These are phyloP conservation scores for Geopemphigus sp. DNA, from an alignment of 1,140 invertebrate species.

Conservation along the genomic window DNA sequence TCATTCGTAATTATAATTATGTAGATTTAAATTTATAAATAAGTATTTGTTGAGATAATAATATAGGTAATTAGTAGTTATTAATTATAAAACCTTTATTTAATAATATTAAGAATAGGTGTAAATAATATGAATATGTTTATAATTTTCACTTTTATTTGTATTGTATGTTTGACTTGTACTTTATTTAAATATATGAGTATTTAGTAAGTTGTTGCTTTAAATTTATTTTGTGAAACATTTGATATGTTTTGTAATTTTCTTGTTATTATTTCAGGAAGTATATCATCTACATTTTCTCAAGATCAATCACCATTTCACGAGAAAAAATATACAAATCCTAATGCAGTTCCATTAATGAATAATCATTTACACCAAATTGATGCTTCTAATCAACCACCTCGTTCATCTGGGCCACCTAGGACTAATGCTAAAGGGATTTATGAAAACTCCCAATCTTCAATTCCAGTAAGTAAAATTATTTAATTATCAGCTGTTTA, in stretches of 20 bases:
- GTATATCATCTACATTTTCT: conserved; percentile 5
- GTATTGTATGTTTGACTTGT: no score
- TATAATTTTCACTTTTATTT: no score
- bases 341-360: conserved; percentile 20
- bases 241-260: background rate
- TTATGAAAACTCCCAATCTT: conserved; percentile 19
- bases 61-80: no score
- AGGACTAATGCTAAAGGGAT: conserved; percentile 31
- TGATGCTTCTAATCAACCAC: conserved; percentile 12
- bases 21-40: no score
- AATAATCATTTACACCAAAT: conserved; percentile 34
- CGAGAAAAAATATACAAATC: conserved; percentile 12
- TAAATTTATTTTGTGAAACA: background rate
- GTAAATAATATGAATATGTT: no score
- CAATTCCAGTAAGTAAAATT: conserved; percentile 24
- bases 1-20: no score
- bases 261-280: conserved; percentile 11
- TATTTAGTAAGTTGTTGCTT: no score
- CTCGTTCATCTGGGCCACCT: conserved; percentile 20
- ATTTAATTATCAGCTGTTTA: background rate
- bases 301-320: background rate
- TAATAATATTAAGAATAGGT: no score
- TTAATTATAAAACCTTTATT: no score
- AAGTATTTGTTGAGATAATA: no score
- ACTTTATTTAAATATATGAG: no score